Base-by-base conservation (phyloP, 2,797 vertebrate species). In the Oophaga sylvatica region DNA sequence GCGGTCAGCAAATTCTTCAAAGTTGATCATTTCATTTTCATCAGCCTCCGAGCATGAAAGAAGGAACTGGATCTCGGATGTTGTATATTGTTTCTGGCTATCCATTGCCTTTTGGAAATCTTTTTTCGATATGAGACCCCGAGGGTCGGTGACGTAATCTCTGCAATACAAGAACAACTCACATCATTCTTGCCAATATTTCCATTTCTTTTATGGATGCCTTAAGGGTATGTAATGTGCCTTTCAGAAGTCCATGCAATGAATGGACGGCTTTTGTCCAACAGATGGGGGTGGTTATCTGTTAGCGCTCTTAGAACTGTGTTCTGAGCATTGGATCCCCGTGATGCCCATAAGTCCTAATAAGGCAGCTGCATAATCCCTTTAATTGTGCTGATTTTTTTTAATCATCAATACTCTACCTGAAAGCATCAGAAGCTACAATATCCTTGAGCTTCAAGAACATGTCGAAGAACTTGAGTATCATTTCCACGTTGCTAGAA, bases 31-130 rank as follows among this genome's bases (percentile, higher is more conserved):
- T 91, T 99, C 98, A 0, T 99, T 99, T 93, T 99, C 98, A 0
- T 99, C 98, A 0, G 98, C 97, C 83, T 99, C 98, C 0, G 97
- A 98, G 92, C 98, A 99, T 0, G 98, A 99, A 1, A 99, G 96
- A 53, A 99, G 95, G 94, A 99, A 99, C 93, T 99, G 98, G 94
- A 99, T 97, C 92, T 99, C 97, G 0, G 97, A 93, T 0, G 96
- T 88, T 0, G 96, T 95, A 92, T 97, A 99, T 48, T 99, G 98
- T 90, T 99, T 99, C 92, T 99, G 98, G 92, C 97, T 99, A 92
- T 99, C 98, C 98, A 99, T 98, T 88, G 97, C 98, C 91, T 98
- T 98, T 91, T 98, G 98, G 95, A 99, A 99, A 83, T 99, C 98
- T 91, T 99, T 99, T 93, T 98, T 98, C 87, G 98, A 99, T 94